These are phyloP conservation scores for Paramuricea clavata DNA, from an alignment of 92 coral and sea anemone species.

Conservation along the genomic window DNA sequence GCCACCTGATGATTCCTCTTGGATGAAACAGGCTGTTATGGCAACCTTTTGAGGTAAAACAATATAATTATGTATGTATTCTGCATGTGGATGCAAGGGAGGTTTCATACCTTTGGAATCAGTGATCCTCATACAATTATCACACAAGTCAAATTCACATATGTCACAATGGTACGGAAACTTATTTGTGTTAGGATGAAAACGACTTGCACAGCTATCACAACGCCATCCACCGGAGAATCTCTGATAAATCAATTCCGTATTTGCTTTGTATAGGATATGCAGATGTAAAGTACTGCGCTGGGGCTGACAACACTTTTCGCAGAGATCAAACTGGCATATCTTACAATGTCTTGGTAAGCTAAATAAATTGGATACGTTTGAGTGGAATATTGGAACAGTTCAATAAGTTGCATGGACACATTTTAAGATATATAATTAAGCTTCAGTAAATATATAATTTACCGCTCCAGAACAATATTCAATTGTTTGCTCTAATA, in stretches of 20 bases:
- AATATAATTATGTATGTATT: no score
- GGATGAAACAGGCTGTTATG: no score
- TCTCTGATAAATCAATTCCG: slow-evolving; percentile 73
- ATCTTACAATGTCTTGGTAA: slow-evolving; percentile 83
- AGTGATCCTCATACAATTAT: slow-evolving; percentile 69
- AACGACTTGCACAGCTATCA: slow-evolving; percentile 80
- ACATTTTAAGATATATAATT: no score
- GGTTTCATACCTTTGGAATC: neutral
- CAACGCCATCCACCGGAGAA: slow-evolving; percentile 95
- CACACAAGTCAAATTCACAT: slow-evolving; percentile 90
- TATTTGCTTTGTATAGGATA: slow-evolving; percentile 78
- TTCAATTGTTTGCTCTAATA: no score
- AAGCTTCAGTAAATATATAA: no score
- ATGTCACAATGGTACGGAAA: slow-evolving; percentile 86
- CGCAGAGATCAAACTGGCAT: slow-evolving; percentile 89
- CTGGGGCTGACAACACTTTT: slow-evolving; percentile 73
- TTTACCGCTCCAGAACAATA: no score
- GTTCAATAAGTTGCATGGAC: neutral
- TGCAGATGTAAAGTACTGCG: slow-evolving; percentile 76
- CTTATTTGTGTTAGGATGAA: slow-evolving; percentile 56
- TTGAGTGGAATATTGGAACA: neutral
- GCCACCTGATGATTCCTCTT: no score
- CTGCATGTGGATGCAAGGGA: neutral
- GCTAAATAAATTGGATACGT: slow-evolving; percentile 40
- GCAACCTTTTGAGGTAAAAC: no score